Base-by-base conservation (phyloP, 2,888 invertebrate genomes). In the Chloroclysta siterata region DNA sequence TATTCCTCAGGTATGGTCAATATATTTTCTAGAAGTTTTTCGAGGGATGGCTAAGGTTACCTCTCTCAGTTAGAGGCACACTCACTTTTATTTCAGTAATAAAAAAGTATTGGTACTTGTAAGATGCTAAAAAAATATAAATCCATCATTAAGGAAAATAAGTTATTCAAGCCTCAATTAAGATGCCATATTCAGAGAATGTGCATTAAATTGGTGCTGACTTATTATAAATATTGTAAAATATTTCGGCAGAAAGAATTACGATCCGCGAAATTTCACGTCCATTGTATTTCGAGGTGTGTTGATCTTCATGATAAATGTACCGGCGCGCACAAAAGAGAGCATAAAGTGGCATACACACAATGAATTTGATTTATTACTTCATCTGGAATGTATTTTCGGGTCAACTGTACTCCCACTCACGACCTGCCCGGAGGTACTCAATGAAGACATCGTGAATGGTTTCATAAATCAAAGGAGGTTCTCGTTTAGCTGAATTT, bases 281-380 rank as follows among this genome's bases (percentile, higher is more conserved):
- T 52, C 69, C 72, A 74, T 77, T 82, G 78, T 79, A 79, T 72
- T 57, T 41, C 65, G 70, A 79, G 79, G 77, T 80, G 79, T 77
- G 71, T 73, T 74, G 75, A 85, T 81, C 79, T 71, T 69, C 69
- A 82, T 84, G 85, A 89, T 88, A 82, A 85, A 88, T 85, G 81
- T 73, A 71, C 68, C 76, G 79, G 68, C 70, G 70, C 74, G 72
- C 74, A 83, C 82, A 85, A 88, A 84, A 79, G 84, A 81, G 76
- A 73, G 76, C 80, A 85, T 85, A 83, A 84, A 83, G 80, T 79
- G 77, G 75, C 78, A 79, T 80, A 77, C 77, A 78, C 79, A 87
- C 84, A 89, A 87, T 82, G 83, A 83, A 81, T 85, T 84, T 91
- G 90, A 92, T 92, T 90, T 90, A 92, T 90, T 83, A 78, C 90